Evolutionary conservation across 2,888 invertebrate genomes (phyloP).

Genomic region (Nudaria mundana): DNA sequence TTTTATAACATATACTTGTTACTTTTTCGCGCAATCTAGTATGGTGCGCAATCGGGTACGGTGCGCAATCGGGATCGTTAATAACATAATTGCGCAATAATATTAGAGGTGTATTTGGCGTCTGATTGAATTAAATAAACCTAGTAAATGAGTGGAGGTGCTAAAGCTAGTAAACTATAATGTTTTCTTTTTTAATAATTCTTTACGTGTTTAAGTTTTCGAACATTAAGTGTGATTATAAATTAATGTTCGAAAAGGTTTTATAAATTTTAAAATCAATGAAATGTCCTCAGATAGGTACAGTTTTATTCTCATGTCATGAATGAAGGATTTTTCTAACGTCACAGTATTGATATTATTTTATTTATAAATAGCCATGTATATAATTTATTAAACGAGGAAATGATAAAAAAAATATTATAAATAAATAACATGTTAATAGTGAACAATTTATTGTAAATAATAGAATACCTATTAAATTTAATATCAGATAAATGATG

Average conservation of each 20-base stretch:
- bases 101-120: too few species aligned
- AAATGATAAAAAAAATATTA: constrained; percentile 68
- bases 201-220: constrained; percentile 54
- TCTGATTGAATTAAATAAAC: constrained; percentile 41
- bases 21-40: too few species aligned
- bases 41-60: too few species aligned
- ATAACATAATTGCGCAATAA: too few species aligned
- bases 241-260: constrained; percentile 18
- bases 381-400: constrained; percentile 79
- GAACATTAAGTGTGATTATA: constrained; percentile 41
- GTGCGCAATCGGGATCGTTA: too few species aligned
- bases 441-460: constrained; percentile 81
- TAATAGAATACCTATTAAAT: constrained; percentile 81
- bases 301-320: constrained; percentile 37
- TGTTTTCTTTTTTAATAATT: constrained; percentile 46
- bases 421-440: constrained; percentile 79
- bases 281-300: constrained; percentile 22
- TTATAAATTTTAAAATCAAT: constrained; percentile 23
- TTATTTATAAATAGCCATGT: constrained; percentile 80
- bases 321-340: constrained; percentile 58
- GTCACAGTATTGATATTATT: constrained; percentile 79
- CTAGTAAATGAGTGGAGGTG: constrained; percentile 70
- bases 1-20: too few species aligned
- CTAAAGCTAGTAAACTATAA: constrained; percentile 60
- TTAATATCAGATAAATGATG: constrained; percentile 74